phyloP scores from a whole-genome alignment of 2,888 invertebrate genomes.

The Alloplasta piceator region DNA sequence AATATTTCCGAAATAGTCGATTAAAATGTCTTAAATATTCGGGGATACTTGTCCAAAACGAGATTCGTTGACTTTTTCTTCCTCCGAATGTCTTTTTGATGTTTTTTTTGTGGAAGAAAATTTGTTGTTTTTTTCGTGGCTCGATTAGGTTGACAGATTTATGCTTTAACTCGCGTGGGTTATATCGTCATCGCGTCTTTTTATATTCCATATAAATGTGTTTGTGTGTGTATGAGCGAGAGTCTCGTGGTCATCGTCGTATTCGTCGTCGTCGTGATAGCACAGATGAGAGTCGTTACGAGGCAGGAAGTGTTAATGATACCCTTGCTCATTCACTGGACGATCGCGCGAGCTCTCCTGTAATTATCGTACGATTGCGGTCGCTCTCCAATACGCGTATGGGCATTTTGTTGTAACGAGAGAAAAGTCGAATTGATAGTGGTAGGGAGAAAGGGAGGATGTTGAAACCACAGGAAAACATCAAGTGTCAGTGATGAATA shows the following conservation, averaged over 20 bases:
- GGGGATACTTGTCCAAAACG: neutral
- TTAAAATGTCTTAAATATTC: too few relatives aligned
- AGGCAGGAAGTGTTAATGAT: conserved; percentile 83
- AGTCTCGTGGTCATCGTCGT: conserved; percentile 38
- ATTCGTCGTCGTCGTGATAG: conserved; percentile 73
- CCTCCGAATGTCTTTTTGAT: neutral
- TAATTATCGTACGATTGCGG: conserved; percentile 79
- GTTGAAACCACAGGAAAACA: conserved; percentile 43
- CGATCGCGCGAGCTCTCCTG: conserved; percentile 75
- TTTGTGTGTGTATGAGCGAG: conserved; percentile 13
- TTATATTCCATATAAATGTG: neutral
- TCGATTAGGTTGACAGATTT: conserved; percentile 80
- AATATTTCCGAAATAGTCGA: too few relatives aligned
- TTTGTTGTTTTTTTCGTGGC: conserved; percentile 61
- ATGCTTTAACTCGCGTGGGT: conserved; percentile 76
- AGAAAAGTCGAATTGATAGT: conserved; percentile 58
- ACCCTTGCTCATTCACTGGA: conserved; percentile 82
- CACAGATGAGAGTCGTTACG: conserved; percentile 81
- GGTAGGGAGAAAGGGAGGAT: conserved; percentile 68
- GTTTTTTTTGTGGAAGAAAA: conserved; percentile 1
- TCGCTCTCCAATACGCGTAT: conserved; percentile 52
- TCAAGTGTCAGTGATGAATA: neutral
- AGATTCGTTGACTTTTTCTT: neutral
- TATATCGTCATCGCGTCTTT: conserved; percentile 56
- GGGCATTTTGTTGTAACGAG: conserved; percentile 64